Percentiles rank a stretch among this genome's conserved stretches.
Evolutionary conservation across 2,797 vertebrate species (phyloP).

Genomic region (Sebastes hubbsi): DNA sequence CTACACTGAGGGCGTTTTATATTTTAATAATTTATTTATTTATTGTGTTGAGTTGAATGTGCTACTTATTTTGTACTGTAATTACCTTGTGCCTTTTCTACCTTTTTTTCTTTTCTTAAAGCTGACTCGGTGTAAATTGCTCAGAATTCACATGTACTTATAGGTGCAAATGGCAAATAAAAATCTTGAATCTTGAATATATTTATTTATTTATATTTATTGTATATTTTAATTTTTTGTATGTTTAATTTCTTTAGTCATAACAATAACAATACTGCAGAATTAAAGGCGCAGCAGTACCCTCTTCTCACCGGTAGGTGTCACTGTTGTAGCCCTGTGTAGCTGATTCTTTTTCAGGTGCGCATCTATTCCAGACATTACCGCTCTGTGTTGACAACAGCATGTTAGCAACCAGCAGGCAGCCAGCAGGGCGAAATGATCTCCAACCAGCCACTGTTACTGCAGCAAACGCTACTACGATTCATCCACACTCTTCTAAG

Average conservation of each 20-base stretch:
- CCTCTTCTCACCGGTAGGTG: neutral
- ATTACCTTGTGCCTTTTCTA: too few relatives aligned
- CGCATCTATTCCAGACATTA: slow-evolving; percentile 60
- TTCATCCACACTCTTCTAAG: slow-evolving; percentile 19
- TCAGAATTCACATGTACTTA: rapidly evolving
- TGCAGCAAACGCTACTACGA: slow-evolving; percentile 6
- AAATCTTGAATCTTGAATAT: rapidly evolving
- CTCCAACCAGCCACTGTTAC: slow-evolving; percentile 20
- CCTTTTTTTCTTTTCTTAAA: too few relatives aligned
- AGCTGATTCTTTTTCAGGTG: neutral
- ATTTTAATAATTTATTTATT: too few relatives aligned
- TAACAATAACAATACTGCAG: neutral
- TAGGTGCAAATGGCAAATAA: too few relatives aligned
- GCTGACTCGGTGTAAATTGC: too few relatives aligned
- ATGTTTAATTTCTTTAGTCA: neutral
- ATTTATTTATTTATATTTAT: too few relatives aligned
- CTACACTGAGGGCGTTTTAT: too few relatives aligned
- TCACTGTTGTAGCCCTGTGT: neutral
- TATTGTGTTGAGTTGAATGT: too few relatives aligned
- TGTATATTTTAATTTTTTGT: too few relatives aligned
- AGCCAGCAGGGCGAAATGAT: slow-evolving; percentile 62
- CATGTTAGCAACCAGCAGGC: slow-evolving; percentile 45
- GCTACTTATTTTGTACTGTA: too few relatives aligned
- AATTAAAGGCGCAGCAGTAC: neutral
- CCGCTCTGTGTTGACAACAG: slow-evolving; percentile 56